Evolutionary conservation across 2,113 vertebrate species (phyloP).

Genomic region (Cepphus grylle): DNA sequence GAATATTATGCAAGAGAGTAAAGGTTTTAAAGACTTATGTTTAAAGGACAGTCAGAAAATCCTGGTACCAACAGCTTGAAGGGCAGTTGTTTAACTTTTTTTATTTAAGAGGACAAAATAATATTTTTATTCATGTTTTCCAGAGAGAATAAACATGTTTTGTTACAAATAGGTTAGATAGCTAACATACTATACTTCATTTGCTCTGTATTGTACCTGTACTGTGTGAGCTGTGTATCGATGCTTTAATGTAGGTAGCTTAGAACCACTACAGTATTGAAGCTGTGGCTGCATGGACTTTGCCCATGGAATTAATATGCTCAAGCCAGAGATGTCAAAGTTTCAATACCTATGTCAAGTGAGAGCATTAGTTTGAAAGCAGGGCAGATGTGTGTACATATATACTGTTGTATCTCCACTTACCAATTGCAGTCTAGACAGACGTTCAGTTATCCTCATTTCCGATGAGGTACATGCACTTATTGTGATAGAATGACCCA

Average conservation of each 20-base stretch:
- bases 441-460: not conserved
- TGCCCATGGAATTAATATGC: not conserved
- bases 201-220: not conserved
- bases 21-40: fast-evolving
- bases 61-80: not conserved
- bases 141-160: not conserved
- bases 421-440: not conserved
- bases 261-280: not conserved
- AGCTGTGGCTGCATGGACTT: not conserved
- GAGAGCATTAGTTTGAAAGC: not conserved
- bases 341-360: not conserved
- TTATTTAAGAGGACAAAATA: not conserved
- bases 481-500: not conserved
- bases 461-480: not conserved
- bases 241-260: not conserved
- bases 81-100: not conserved
- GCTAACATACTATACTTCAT: too few relatives aligned
- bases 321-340: not conserved
- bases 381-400: not conserved
- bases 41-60: not conserved
- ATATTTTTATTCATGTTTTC: not conserved
- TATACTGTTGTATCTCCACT: not conserved
- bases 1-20: not conserved
- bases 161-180: not conserved
- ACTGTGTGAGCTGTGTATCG: not conserved